Base-by-base conservation (phyloP, 2,888 invertebrate species). In the Apotomis capreana region DNA sequence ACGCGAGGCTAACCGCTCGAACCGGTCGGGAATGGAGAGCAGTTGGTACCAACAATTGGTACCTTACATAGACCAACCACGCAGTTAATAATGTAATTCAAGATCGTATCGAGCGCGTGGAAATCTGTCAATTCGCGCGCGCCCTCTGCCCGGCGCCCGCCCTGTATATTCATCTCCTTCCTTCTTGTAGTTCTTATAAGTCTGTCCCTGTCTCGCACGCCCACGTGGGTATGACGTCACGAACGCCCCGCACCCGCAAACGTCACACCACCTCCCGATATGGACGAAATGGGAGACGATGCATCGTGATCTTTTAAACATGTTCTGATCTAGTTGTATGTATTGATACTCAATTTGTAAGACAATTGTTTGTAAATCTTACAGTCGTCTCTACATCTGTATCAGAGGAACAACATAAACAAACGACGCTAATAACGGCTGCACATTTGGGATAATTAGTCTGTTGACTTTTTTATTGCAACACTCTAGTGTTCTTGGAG, bases 91-190 rank as follows among this genome's bases (percentile, higher is more conserved):
- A 88, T 88, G 84, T 86, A 83, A 87, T 88, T 86, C 87, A 84
- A 89, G 90, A 90, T 89, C 83, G 89, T 90, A 91, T 91, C 88
- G 90, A 90, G 86, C 90, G 90, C 83, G 87, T 84, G 85, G 85
- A 88, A 86, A 88, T 87, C 88, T 89, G 89, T 89, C 87, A 89
- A 87, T 87, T 88, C 86, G 88, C 86, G 88, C 85, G 88, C 89
- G 82, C 88, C 87, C 87, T 84, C 81, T 81, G 82, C 81, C 79
- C 80, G 76, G 78, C 75, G 77, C 80, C 64, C 78, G 76, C 75
- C 74, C 77, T 79, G 75, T 72, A 44, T 10, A 10, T 49, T 9
- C 9, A 9, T 9, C 49, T 49, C 49, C 3, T 49, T 49, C 9
- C 49, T 26, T 26, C 49, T 9, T 10, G 49, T 49, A 26, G 26